Evolutionary conservation across 2,888 invertebrate species (phyloP).

Genomic region (Pristionchus japonicus): DNA sequence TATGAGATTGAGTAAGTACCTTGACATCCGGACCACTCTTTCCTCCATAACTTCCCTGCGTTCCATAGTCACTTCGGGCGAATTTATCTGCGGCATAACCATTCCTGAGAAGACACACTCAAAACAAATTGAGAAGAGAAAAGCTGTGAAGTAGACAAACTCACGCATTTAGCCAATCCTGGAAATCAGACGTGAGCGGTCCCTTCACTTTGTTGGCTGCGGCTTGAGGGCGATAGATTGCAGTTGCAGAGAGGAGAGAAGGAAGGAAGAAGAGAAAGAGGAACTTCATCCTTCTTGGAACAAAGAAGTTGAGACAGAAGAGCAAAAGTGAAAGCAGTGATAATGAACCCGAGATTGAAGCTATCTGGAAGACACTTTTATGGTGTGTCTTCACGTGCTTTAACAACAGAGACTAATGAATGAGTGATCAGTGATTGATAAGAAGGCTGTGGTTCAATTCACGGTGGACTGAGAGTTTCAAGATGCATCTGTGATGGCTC

Average conservation of each 20-base stretch:
- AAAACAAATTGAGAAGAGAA: background rate
- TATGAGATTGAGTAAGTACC: background rate
- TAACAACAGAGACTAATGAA: background rate
- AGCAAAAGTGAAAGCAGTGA: background rate
- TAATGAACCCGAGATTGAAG: background rate
- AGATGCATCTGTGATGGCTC: background rate
- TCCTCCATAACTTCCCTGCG: slow-evolving; percentile 62
- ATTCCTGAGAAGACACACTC: slow-evolving; percentile 48
- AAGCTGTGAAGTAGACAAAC: background rate
- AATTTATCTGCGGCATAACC: slow-evolving; percentile 55
- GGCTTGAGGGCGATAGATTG: background rate
- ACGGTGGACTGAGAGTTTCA: background rate
- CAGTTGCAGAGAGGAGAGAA: background rate
- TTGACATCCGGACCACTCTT: slow-evolving; percentile 42
- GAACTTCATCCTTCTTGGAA: background rate
- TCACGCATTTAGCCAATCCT: slow-evolving; percentile 32
- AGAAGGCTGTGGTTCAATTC: background rate
- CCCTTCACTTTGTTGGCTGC: background rate
- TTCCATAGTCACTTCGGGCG: slow-evolving; percentile 57
- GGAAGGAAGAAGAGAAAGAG: slow-evolving; percentile 14
- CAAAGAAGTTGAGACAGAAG: background rate
- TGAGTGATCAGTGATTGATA: slow-evolving; percentile 8
- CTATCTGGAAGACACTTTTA: background rate
- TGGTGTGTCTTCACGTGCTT: background rate
- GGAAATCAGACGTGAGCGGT: slow-evolving; percentile 8